Conservation (phyloP, 1,140 invertebrate genomes). For the Halesus radiatus region DNA sequence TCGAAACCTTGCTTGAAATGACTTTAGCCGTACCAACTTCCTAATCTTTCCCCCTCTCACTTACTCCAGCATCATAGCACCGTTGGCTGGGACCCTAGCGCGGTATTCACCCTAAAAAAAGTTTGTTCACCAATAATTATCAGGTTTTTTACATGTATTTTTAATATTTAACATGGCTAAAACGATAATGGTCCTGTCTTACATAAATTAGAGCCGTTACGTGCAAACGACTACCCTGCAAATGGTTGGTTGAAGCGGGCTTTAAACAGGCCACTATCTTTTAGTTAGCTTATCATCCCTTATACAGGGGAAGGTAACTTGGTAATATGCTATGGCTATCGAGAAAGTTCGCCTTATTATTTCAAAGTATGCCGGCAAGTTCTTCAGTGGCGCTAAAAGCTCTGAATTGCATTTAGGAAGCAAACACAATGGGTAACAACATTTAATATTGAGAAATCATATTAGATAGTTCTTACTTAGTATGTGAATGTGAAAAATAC, state of each 20-base stretch:
- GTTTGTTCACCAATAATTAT: too few relatives aligned
- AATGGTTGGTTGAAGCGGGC: conserved; percentile 27
- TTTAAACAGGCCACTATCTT: conserved; percentile 40
- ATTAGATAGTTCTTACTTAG: too few relatives aligned
- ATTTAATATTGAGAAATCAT: too few relatives aligned
- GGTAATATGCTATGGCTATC: conserved; percentile 25
- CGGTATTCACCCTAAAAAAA: too few relatives aligned
- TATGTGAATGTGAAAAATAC: too few relatives aligned
- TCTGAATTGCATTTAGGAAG: too few relatives aligned
- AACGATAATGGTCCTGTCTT: conserved; percentile 26
- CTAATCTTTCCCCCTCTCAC: too few relatives aligned
- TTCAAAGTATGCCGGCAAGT: conserved; percentile 8
- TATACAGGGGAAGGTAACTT: conserved; percentile 11
- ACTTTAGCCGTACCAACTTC: too few relatives aligned
- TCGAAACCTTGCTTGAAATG: too few relatives aligned
- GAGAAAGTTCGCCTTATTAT: conserved; percentile 31
- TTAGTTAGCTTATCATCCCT: conserved; percentile 38
- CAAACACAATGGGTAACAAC: too few relatives aligned
- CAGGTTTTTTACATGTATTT: not conserved
- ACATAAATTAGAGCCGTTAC: conserved; percentile 33
- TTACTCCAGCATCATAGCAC: too few relatives aligned
- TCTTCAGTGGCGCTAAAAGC: not conserved
- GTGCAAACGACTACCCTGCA: conserved; percentile 28
- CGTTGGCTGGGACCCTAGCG: too few relatives aligned
- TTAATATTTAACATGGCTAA: conserved; percentile 17